Percentiles rank a stretch among this genome's conserved stretches.
Conservation (phyloP, 2,797 vertebrate species). For the Diceros bicornis region DNA sequence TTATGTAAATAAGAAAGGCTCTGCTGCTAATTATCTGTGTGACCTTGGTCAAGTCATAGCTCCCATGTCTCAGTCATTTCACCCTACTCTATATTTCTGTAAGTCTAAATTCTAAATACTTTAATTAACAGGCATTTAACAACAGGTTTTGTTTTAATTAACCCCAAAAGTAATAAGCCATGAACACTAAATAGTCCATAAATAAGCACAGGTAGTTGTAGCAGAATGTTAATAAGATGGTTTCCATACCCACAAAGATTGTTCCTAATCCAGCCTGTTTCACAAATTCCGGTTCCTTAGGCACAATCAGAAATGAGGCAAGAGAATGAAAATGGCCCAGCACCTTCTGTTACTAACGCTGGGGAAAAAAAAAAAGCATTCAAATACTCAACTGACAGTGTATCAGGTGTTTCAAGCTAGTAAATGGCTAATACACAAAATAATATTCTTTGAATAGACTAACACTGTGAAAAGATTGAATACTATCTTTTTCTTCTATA, state of each 20-base stretch:
- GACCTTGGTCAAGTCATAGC: slow-evolving; percentile 54
- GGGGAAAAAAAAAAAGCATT: not conserved
- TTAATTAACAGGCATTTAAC: slow-evolving; percentile 61
- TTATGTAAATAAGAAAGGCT: slow-evolving; percentile 58
- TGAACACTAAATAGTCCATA: slow-evolving; percentile 2
- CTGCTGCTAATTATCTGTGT: not conserved
- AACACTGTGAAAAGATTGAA: not conserved
- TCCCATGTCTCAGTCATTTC: not conserved
- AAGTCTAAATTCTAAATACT: slow-evolving; percentile 52
- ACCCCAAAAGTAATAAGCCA: slow-evolving; percentile 20
- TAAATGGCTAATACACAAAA: slow-evolving; percentile 43
- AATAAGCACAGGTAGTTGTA: slow-evolving; percentile 13
- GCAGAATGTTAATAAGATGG: not conserved
- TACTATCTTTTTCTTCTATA: not conserved
- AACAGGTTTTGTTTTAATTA: slow-evolving; percentile 60
- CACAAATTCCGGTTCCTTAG: slow-evolving; percentile 19
- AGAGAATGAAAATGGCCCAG: not conserved
- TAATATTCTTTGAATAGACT: not conserved
- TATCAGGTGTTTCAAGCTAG: not conserved
- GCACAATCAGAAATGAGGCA: not conserved
- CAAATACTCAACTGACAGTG: not conserved
- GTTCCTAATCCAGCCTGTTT: slow-evolving; percentile 34
- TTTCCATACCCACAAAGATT: slow-evolving; percentile 15
- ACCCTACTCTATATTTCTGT: not conserved
- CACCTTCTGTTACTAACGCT: not conserved